Evolutionary conservation across 2,888 invertebrate species (phyloP), one percentile per base, ranked within the genome.

Genomic region (Seira musarum): DNA sequence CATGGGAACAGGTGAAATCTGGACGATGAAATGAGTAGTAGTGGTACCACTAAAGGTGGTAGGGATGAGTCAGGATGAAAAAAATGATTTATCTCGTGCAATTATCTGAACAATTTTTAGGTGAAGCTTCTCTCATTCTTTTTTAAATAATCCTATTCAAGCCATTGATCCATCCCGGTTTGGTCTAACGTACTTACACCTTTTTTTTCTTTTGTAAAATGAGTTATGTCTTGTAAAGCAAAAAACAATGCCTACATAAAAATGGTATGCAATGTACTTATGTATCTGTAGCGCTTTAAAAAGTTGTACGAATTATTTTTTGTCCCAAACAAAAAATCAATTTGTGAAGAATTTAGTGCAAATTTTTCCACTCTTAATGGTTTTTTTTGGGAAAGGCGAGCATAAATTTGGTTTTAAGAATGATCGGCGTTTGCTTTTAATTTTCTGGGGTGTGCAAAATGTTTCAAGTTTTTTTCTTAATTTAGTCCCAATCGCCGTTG

Each of bases 61-160:
- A 40, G 22, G 13, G 3, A 15, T 46, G 21, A 60, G 60, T 60
- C 35, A 22, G 63, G 63, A 46, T 71, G 24, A 75, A 40, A 40
- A n/a, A 40, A 49, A 76, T 76, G 69, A 69, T 76, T 74, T 76
- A 68, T 76, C 64, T 63, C 46, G 63, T 46, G 76, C 69, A 76
- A 76, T 76, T 68, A 75, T 75, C 67, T 68, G 40, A 17, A 21
- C 30, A 2, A 57, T 66, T n/a, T n/a, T 72, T 64, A 21, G 46
- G 64, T 72, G 63, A 72, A 64, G 49, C 72, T 72, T 46, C 17
- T 21, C 21, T 65, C 35, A 65, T 40, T 40, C 40, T 40, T 13
- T 40, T 40, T 40, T 40, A 40, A 40, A 40, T 40, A 40, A 40
- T 40, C 40, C 40, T 40, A 40, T 40, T 40, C 40, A 40, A 40